These are phyloP conservation scores for Gallinago media DNA, from an alignment of 2,113 vertebrate genomes.

Conservation along the genomic window DNA sequence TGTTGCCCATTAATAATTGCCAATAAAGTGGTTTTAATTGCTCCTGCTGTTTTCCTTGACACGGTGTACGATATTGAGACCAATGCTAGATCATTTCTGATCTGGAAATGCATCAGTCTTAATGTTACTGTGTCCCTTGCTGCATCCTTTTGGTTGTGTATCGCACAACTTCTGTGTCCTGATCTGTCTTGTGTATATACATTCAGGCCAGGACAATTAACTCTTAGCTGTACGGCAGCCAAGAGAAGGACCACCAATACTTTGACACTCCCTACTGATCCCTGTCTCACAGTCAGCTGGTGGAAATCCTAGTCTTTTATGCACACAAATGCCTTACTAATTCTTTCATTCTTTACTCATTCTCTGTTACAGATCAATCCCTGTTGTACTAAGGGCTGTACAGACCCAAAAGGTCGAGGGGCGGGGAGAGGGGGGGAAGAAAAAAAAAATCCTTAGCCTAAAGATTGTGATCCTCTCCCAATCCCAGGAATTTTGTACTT, in stretches of 20 bases:
- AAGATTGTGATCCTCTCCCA: not conserved
- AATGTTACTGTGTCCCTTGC: not conserved
- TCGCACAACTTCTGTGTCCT: not conserved
- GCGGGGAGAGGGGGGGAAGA: no score
- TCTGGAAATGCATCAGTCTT: not conserved
- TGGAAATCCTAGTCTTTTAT: not conserved
- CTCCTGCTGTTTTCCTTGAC: not conserved
- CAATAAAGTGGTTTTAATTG: not conserved
- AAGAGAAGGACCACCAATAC: not conserved
- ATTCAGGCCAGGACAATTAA: not conserved
- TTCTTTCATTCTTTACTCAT: not conserved
- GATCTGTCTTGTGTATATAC: not conserved
- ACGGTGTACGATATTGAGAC: not conserved
- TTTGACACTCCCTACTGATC: not conserved
- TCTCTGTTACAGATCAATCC: not conserved
- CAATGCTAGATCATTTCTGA: not conserved
- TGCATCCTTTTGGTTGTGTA: not conserved
- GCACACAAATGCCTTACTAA: not conserved
- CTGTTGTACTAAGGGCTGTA: not conserved
- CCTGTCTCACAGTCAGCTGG: not conserved
- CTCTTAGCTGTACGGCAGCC: not conserved
- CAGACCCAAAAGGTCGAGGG: not conserved
- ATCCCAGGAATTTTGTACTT: not conserved
- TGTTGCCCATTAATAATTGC: not conserved
- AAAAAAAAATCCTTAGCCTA: not conserved